Base-by-base conservation (phyloP, 2,888 invertebrate species). In the Anorthoa munda region DNA sequence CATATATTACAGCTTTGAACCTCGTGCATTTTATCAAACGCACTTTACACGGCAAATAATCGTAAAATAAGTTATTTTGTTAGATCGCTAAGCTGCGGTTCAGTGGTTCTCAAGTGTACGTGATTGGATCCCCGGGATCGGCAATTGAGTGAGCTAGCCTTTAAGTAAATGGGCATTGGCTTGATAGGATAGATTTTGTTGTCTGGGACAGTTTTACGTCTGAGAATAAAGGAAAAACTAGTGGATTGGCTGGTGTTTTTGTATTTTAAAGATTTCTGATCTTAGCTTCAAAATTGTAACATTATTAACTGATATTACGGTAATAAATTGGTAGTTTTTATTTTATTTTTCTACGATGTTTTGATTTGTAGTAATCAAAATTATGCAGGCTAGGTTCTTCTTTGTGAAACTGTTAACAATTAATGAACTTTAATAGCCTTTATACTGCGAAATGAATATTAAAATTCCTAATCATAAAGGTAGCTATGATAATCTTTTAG, bases 21-120 rank as follows among this genome's bases (percentile, higher is more conserved):
- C 13, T 77, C 2, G 21, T 58, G 17, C 0, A 21, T 66, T 61
- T 81, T 67, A 86, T 77, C 69, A 31, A 76, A 56, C 21, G 65
- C 17, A 61, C 60, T 72, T 71, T 75, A 74, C 61, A 58, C 39
- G 17, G 48, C 50, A 53, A 77, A 87, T 87, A 75, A 85, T 77
- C 83, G 76, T 85, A 87, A 87, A 85, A 72, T 21, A 60, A 63
- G 76, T 46, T 23, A 59, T 73, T 77, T 67, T 31, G 48, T 72
- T 39, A 65, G 59, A 58, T 77, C 65, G 50, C 78, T 75, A 48
- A 65, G 68, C 46, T 66, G 59, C 5, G 39, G 68, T 82, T 17
- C 86, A 83, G 72, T 55, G 78, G 60, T 56, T 80, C 76, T 81
- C 86, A 82, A 85, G 63, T 72, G 72, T 53, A 68, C 74, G 83